Base-by-base conservation (phyloP, 2,797 vertebrate species). In the Todus mexicanus region DNA sequence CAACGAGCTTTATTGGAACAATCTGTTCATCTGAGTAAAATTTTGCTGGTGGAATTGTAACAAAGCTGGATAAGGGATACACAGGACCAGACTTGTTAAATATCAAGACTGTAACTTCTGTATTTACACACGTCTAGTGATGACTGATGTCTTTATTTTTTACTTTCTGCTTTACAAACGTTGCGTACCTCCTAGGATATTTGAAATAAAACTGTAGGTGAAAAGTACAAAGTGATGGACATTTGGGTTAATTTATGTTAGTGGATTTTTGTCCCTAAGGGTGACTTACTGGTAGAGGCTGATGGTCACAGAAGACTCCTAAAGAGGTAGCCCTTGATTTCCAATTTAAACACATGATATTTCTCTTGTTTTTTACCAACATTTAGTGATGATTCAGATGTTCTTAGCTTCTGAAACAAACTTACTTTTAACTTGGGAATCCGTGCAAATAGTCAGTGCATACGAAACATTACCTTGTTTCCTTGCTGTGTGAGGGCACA, bases 1-100 rank as follows among this genome's bases (percentile, higher is more conserved):
- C 87, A 92, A 0, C 25, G 66, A n/a, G 17, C 90, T 80, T 93
- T 89, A 89, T 84, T 79, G 75, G 90, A 95, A 84, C 76, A 85
- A 25, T 94, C 82, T 93, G 73, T 71, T 87, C 75, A 83, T 88
- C 66, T 79, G 40, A 73, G 40, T 59, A 21, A 75, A 87, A 60
- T 35, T 60, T 76, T 72, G 40, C 76, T 84, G 72, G 54, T 85
- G 76, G 54, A 74, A 45, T 74, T 66, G 47, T 60, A 77, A n/a
- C 37, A 86, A 71, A 71, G 29, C 48, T 89, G 48, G n/a, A 81
- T 71, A 64, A 84, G 81, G 12, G 42, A 50, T 38, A 26, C 33
- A 19, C 21, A 38, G 69, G 65, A 25, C 35, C 48, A 64, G 78
- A 25, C 66, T 83, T 90, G 50, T 76, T 56, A 38, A 74, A 57